Evolutionary conservation across 2,888 invertebrate genomes (phyloP), one percentile per base, ranked within the genome.

Genomic region (Athripsodes cinereus): DNA sequence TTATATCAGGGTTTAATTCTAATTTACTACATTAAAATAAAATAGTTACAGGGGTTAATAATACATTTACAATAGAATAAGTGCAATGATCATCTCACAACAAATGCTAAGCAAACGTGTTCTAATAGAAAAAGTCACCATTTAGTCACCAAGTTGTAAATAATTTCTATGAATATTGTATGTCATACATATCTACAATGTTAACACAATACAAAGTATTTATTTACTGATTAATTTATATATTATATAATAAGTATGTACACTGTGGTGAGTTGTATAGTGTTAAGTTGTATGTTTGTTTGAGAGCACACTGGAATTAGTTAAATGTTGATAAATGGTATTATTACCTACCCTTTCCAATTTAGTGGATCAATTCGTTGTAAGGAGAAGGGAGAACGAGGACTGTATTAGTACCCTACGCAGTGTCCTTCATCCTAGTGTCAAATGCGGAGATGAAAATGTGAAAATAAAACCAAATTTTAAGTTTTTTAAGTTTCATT

Each of bases 401-500:
- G 3, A 40, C 40, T 16, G 16, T 8, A 16, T 40, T 13, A 40
- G 16, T 13, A 40, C 40, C 13, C 8, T 13, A 40, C 8, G 16
- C 13, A 40, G 8, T 40, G 13, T 40, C 40, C 40, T 16, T 40
- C 16, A n/a, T 40, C 13, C 2, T 13, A 40, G 16, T 40, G 16
- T 40, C 40, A 40, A 16, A n/a, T 40, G 40, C 13, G 13, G n/a
- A 40, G 40, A 40, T 16, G 50, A 2, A 18, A 48, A 2, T 19
- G 13, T 46, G 57, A 59, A 61, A 61, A 55, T 52, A 61, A 61
- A 60, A 57, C 48, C 55, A 59, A 34, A 31, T 40, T 55, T 51
- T 53, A 50, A 58, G 72, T 72, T 71, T 72, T 74, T 72, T 75
- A 76, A 74, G 76, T 79, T 78, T 78, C 78, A 78, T 78, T 74